Conservation (phyloP, 2,113 vertebrate species). For the Sorex araneus region DNA sequence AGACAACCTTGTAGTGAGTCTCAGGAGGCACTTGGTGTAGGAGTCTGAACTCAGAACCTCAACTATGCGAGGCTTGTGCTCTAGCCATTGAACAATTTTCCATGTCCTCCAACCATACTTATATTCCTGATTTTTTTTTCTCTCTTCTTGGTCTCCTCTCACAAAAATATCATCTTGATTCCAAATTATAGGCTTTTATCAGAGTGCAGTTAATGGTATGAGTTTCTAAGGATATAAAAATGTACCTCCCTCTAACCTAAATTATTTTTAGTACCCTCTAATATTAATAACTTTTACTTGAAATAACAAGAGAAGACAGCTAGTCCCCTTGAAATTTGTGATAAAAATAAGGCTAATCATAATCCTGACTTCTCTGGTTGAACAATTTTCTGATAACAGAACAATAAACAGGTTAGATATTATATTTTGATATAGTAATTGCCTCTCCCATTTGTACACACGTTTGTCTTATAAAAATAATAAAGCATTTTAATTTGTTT, state of each 20-base stretch:
- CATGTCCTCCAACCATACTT: too few species aligned
- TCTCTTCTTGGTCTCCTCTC: neutral
- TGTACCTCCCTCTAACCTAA: neutral
- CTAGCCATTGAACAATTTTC: too few species aligned
- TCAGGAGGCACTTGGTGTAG: too few species aligned
- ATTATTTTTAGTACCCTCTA: neutral
- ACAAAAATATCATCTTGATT: too few species aligned
- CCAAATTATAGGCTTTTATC: too few species aligned
- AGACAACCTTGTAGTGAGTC: too few species aligned
- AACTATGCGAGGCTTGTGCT: too few species aligned
- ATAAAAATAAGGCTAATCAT: neutral
- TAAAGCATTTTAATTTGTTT: neutral
- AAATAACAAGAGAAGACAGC: neutral
- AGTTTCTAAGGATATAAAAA: neutral
- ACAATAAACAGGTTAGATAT: neutral
- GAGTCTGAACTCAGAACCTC: too few species aligned
- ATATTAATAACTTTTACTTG: neutral
- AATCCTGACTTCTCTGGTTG: neutral
- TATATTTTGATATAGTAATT: neutral
- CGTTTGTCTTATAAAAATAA: neutral
- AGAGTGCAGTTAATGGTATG: too few species aligned
- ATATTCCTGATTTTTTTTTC: neutral
- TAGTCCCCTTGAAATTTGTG: neutral
- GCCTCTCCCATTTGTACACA: neutral
- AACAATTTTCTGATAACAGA: slow-evolving; percentile 1